Evolutionary conservation across 2,888 invertebrate genomes (phyloP), one percentile per base, ranked within the genome.

Genomic region (Callinectes sapidus): DNA sequence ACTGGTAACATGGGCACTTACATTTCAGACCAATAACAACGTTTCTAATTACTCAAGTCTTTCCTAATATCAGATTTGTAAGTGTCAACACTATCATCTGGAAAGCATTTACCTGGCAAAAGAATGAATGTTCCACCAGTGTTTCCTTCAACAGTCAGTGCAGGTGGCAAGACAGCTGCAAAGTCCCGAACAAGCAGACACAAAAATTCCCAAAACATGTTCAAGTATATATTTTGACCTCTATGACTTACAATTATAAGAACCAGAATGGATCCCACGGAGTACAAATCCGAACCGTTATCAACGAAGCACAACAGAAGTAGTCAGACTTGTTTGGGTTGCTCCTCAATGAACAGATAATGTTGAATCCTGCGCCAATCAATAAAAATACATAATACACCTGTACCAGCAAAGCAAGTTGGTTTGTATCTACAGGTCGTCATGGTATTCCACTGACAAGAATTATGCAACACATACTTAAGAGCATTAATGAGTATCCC

Each of bases 161-260:
- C 71, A 71, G 71, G 13, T 71, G 71, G 28, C 71, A 71, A 81
- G 18, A 35, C 35, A 35, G 81, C 14, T 13, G 2, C 81, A 81
- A 81, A 61, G 23, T 35, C 35, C 16, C 2, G 23, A 61, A 85
- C 39, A 42, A 87, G 8, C 55, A 88, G 54, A 88, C 88, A 87
- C 42, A 88, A 55, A 88, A 88, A 55, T 35, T 55, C 28, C 88
- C 88, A 35, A 54, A 18, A 66, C 92, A 87, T 90, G 90, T 92
- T 92, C 92, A 92, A 90, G 90, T 92, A 92, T 92, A 92, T 92
- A 92, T 92, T 92, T 92, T 92, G 92, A 92, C 88, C 92, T 92
- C 90, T 92, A 92, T 92, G 92, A 92, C 90, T 92, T 92, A 92
- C 92, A 92, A 81, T 92, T 87, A 92, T 92, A 92, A 92, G 92